phyloP scores from a whole-genome alignment of 1,140 invertebrate genomes.

The Drosophila mojavensis region DNA sequence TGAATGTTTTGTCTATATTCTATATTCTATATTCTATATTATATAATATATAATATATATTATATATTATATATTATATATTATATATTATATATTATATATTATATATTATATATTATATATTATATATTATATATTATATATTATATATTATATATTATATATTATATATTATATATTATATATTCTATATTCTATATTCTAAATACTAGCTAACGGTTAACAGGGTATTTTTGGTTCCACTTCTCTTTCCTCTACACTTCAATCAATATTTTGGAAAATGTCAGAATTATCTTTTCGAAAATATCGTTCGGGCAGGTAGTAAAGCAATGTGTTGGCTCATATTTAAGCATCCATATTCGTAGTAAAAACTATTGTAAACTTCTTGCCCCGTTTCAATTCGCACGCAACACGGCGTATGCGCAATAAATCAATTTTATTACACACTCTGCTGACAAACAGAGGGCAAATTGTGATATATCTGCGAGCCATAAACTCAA shows the following conservation, averaged over 20 bases:
- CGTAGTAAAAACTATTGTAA: slow-evolving; percentile 9
- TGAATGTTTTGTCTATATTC: too few relatives aligned
- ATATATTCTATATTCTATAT: not conserved
- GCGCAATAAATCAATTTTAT: slow-evolving; percentile 41
- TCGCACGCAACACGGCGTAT: slow-evolving; percentile 19
- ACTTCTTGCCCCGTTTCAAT: not conserved
- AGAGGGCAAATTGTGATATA: slow-evolving; percentile 30
- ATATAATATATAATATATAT: not conserved
- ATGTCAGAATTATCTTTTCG: not conserved
- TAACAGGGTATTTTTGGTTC: not conserved
- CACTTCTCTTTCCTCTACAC: not conserved
- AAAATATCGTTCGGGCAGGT: not conserved
- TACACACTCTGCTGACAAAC: slow-evolving; percentile 19
- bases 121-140: not conserved
- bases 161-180: not conserved
- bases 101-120: not conserved
- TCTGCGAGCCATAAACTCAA: slow-evolving; percentile 18
- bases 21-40: too few relatives aligned
- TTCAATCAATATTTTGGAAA: not conserved
- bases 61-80: slow-evolving; percentile 2
- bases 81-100: not conserved
- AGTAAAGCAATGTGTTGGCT: not conserved
- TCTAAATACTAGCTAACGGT: not conserved
- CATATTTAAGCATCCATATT: not conserved
- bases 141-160: not conserved